Percentiles rank a stretch among this genome's conserved stretches.
Conservation (phyloP, 2,113 vertebrate genomes). For the Pheucticus melanocephalus region DNA sequence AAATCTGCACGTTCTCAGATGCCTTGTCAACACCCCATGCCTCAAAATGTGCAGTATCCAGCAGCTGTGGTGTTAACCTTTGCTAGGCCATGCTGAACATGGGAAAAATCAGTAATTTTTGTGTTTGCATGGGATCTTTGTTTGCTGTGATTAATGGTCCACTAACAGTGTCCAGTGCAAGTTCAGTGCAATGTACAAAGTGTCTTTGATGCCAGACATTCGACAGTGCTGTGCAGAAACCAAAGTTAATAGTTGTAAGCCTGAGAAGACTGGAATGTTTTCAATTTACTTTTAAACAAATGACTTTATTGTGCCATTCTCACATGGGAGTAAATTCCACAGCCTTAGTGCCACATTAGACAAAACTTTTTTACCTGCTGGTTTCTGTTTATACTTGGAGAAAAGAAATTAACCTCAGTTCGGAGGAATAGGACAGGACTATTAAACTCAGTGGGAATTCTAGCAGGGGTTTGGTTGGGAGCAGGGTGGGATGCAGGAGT, state of each 20-base stretch:
- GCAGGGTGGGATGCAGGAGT: not conserved
- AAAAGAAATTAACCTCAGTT: constrained; percentile 27
- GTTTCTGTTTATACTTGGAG: constrained; percentile 38
- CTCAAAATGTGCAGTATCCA: not conserved
- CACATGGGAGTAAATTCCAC: constrained; percentile 59
- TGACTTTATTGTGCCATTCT: constrained; percentile 60
- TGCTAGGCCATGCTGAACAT: not conserved
- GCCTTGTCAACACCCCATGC: not conserved
- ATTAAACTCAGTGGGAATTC: not conserved
- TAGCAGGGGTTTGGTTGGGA: not conserved
- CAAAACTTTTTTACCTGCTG: constrained; percentile 53
- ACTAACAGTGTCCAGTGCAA: constrained; percentile 29
- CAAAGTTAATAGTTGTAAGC: constrained; percentile 43
- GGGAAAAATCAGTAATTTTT: not conserved
- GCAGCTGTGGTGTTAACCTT: constrained; percentile 40
- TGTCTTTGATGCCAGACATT: constrained; percentile 66
- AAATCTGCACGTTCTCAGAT: not conserved
- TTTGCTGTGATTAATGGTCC: constrained; percentile 53
- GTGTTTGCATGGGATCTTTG: constrained; percentile 59
- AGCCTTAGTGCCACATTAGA: constrained; percentile 18
- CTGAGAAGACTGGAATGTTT: constrained; percentile 59
- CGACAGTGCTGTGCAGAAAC: constrained; percentile 55
- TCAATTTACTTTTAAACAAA: constrained; percentile 67
- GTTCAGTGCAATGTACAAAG: constrained; percentile 53
- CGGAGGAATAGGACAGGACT: not conserved